Evolutionary conservation across 2,888 invertebrate species (phyloP), one percentile per base, ranked within the genome.

Genomic region (Mylabris sibirica): DNA sequence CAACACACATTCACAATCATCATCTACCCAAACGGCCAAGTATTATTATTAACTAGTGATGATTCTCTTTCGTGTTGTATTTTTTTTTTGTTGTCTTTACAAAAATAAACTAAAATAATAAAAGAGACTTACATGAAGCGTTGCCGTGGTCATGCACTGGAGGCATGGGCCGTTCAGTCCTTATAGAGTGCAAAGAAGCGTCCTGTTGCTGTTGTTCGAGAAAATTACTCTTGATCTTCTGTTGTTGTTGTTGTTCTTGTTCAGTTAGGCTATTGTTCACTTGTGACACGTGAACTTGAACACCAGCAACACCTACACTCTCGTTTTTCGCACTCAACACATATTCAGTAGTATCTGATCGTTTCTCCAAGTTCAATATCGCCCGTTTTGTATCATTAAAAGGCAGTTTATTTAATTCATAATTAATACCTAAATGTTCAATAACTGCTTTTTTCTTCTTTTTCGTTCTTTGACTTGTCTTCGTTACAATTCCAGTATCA

Each of bases 71-170:
- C n/a, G n/a, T 30, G 30, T 30, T 30, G 30, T 30, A n/a, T n/a
- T n/a, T n/a, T 5, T 30, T 30, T 30, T 30, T 30, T 4, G 30
- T 30, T 30, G 8, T 59, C 26, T 44, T 17, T 44, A 44, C n/a
- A 17, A 44, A 5, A n/a, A 6, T 4, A 59, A 22, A 30, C n/a
- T 6, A 22, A 22, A 59, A 24, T 30, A 60, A 38, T 14, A 1
- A 38, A 38, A 17, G n/a, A 44, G 17, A 82, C 82, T 82, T 75
- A 83, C 83, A 80, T 82, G 82, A 80, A 78, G 78, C 79, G 75
- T 77, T 78, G 78, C 76, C 76, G 78, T 81, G 78, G 75, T 79
- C 81, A 79, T 80, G 79, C 78, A 77, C 81, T 68, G 82, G 80
- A 76, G 80, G 82, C 82, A 83, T 83, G 77, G 81, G 81, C 82